Evolutionary conservation across 2,888 invertebrate genomes (phyloP).

Genomic region (Archips crataeganus): DNA sequence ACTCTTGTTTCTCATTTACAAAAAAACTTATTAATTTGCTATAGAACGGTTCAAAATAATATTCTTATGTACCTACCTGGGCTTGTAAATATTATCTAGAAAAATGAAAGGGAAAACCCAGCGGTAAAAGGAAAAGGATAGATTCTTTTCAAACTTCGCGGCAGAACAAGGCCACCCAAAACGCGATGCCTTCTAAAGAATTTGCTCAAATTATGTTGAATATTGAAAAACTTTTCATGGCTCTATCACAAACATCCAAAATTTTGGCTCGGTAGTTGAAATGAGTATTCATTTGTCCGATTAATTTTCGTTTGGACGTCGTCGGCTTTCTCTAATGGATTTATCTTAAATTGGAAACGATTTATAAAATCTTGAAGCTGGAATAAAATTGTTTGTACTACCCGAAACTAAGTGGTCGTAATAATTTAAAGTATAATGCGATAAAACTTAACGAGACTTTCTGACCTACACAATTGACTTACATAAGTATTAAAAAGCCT

Average conservation of each 20-base stretch:
- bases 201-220: conserved; percentile 35
- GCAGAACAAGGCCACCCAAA: conserved; percentile 18
- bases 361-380: neutral
- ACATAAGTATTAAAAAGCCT: too few species aligned
- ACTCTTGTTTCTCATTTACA: too few species aligned
- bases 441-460: neutral
- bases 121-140: conserved; percentile 10
- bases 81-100: neutral
- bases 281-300: conserved; percentile 11
- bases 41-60: too few species aligned
- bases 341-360: conserved; percentile 7
- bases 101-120: conserved; percentile 10
- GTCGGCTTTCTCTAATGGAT: conserved; percentile 9
- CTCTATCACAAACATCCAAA: conserved; percentile 11
- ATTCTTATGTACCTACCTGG: neutral
- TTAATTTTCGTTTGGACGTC: conserved; percentile 14
- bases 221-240: conserved; percentile 33
- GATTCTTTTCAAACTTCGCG: conserved; percentile 14
- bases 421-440: conserved; percentile 1
- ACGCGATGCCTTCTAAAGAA: conserved; percentile 7
- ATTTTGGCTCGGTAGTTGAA: conserved; percentile 2
- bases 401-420: neutral
- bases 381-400: neutral
- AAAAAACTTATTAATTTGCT: too few species aligned
- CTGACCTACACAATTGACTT: too few species aligned